Evolutionary conservation across 2,888 invertebrate species (phyloP).

Genomic region (Lochmaea crataegi): DNA sequence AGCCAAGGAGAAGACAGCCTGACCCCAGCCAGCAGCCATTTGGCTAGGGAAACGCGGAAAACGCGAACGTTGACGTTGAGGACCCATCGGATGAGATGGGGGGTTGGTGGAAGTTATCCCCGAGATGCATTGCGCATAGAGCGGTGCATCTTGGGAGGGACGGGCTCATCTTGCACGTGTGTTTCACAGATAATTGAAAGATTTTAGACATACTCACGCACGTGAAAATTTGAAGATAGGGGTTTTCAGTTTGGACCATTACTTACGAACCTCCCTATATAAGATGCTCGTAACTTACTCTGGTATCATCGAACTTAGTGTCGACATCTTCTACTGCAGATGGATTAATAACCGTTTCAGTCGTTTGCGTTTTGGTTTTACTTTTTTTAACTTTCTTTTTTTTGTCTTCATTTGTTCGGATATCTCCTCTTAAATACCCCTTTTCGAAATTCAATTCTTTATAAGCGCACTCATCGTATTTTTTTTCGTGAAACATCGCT

Average conservation of each 20-base stretch:
- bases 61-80: no score
- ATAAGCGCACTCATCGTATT: neutral
- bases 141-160: no score
- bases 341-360: neutral
- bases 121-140: no score
- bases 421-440: neutral
- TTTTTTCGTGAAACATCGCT: neutral
- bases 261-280: no score
- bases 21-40: no score
- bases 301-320: neutral
- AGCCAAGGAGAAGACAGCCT: no score
- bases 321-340: neutral
- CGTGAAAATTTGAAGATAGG: neutral
- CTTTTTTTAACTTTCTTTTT: constrained; percentile 1
- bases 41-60: no score
- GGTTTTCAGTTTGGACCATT: no score
- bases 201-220: neutral
- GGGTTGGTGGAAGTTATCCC: no score
- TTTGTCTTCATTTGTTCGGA: neutral
- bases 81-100: no score
- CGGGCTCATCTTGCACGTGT: no score
- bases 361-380: neutral
- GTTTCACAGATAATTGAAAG: no score
- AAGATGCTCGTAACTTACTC: neutral
- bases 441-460: constrained; percentile 4